Evolutionary conservation across 2,797 vertebrate species (phyloP).

Genomic region (Xenops minutus): DNA sequence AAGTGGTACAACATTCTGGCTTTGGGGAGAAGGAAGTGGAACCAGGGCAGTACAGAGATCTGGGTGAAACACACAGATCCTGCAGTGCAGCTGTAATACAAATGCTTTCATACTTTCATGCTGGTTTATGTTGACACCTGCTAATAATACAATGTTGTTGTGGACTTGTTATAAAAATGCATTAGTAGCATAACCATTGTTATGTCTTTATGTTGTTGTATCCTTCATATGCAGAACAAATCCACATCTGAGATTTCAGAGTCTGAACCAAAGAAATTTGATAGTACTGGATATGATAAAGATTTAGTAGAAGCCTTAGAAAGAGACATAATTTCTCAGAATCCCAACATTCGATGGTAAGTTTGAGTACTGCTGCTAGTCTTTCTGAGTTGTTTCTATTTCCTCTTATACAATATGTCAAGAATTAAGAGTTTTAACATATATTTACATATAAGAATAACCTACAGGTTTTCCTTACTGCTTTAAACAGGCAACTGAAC

Average conservation of each 20-base stretch:
- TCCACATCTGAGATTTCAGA: conserved; percentile 83
- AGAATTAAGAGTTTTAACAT: not conserved
- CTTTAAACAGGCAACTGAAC: not conserved
- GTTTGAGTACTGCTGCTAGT: conserved; percentile 33
- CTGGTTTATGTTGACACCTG: not conserved
- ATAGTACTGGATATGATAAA: conserved; percentile 92
- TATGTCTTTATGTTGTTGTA: not conserved
- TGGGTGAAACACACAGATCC: not conserved
- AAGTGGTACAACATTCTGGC: not conserved
- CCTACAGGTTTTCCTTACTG: not conserved
- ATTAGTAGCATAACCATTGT: not conserved
- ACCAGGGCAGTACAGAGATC: not conserved
- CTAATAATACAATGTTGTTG: not conserved
- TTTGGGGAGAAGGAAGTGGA: not conserved
- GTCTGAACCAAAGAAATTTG: conserved; percentile 90
- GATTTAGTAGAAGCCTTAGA: conserved; percentile 96
- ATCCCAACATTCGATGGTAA: conserved; percentile 95
- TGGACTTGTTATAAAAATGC: not conserved
- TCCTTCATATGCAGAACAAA: conserved; percentile 71
- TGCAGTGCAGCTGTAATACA: not conserved
- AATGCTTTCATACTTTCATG: not conserved
- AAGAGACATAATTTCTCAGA: conserved; percentile 97
- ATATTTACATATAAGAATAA: not conserved
- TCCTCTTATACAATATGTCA: not conserved
- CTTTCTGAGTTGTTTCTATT: not conserved